phyloP scores from a whole-genome alignment of 1,140 invertebrate genomes.

The Dinoponera quadriceps region DNA sequence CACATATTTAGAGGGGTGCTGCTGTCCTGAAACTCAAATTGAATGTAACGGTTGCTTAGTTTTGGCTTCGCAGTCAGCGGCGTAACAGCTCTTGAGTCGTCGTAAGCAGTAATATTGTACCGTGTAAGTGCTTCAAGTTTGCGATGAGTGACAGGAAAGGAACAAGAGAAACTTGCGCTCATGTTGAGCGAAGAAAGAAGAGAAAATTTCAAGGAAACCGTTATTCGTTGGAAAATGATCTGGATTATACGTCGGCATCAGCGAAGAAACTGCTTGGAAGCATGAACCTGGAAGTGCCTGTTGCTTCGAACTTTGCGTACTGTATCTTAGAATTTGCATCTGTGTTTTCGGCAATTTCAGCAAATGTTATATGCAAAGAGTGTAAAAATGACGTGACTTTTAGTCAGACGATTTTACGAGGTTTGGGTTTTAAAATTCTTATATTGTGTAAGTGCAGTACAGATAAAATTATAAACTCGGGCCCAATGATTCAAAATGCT shows the following conservation, averaged over 20 bases:
- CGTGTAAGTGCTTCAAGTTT: constrained; percentile 12
- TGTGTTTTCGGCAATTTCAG: constrained; percentile 44
- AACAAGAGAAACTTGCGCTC: neutral
- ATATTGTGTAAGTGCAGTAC: constrained; percentile 49
- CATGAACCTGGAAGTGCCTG: constrained; percentile 36
- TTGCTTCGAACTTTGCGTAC: constrained; percentile 34
- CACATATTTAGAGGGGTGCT: neutral
- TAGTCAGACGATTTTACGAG: constrained; percentile 24
- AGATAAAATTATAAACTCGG: constrained; percentile 24
- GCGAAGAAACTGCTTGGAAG: neutral
- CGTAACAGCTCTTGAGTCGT: neutral
- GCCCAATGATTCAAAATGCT: constrained; percentile 35
- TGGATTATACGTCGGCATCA: constrained; percentile 10
- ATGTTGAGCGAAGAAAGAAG: constrained; percentile 3
- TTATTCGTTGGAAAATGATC: constrained; percentile 11
- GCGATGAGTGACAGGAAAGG: constrained; percentile 19
- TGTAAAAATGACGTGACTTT: constrained; percentile 49
- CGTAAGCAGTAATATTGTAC: neutral
- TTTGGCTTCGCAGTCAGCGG: neutral
- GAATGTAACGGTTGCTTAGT: neutral
- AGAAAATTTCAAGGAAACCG: constrained; percentile 13
- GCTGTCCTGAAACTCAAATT: too few relatives aligned
- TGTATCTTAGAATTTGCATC: constrained; percentile 49
- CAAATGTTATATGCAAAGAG: constrained; percentile 40
- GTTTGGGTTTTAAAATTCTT: constrained; percentile 58